A percentile compares a stretch with the other conserved stretches of the same genome.
Evolutionary conservation across 2,797 vertebrate genomes (phyloP).

Genomic region (Argentina silus): DNA sequence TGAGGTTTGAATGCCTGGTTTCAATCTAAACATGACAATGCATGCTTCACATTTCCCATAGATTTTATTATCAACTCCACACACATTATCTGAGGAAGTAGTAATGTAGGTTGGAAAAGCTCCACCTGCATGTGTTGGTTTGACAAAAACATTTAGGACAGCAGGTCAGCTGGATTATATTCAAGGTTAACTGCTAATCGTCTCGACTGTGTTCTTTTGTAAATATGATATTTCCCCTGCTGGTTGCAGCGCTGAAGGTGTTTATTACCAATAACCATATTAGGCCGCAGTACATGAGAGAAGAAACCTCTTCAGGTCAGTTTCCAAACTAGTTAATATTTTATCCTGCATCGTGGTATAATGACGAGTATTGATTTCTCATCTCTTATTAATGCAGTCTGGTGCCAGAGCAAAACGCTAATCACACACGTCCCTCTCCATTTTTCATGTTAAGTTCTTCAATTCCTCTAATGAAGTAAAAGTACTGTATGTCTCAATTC

Average conservation of each 20-base stretch:
- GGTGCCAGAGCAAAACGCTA: constrained; percentile 73
- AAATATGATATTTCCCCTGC: constrained; percentile 68
- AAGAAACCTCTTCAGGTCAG: constrained; percentile 67
- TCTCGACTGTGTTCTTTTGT: constrained; percentile 46
- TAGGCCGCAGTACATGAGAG: constrained; percentile 53
- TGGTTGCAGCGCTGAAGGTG: constrained; percentile 61
- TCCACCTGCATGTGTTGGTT: constrained; percentile 26
- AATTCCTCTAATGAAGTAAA: constrained; percentile 49
- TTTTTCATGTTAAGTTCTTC: constrained; percentile 55
- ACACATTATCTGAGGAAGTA: neutral
- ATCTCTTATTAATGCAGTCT: constrained; percentile 79
- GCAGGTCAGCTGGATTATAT: constrained; percentile 56
- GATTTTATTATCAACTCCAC: constrained; percentile 31
- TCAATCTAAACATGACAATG: constrained; percentile 45
- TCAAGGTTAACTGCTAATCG: constrained; percentile 56
- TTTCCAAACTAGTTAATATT: constrained; percentile 81
- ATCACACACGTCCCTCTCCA: constrained; percentile 57
- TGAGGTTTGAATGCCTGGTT: constrained; percentile 41
- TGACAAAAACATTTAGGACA: constrained; percentile 34
- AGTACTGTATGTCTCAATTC: constrained; percentile 44
- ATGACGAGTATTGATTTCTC: constrained; percentile 80
- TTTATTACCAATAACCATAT: constrained; percentile 71
- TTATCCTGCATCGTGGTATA: constrained; percentile 71
- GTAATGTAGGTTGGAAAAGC: constrained; percentile 27
- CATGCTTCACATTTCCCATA: constrained; percentile 38